Evolutionary conservation across 2,888 invertebrate species (phyloP), one percentile per base, ranked within the genome.

Genomic region (Phasia obesa): DNA sequence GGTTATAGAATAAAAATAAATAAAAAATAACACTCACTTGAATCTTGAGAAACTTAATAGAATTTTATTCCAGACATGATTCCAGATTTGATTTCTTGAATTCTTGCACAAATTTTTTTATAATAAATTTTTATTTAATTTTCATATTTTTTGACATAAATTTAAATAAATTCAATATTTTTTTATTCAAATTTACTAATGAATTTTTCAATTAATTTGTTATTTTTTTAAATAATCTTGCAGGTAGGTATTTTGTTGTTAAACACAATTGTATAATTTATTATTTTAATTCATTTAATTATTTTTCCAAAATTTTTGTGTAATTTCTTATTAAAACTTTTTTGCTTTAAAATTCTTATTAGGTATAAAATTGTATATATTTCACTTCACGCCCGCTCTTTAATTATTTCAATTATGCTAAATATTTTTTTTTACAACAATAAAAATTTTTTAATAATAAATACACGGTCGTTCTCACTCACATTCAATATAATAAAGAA

Each of bases 391-490:
- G n/a, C 7, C 2, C 53, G 19, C 57, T 55, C 3, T 64, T 70
- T 55, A 47, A 64, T 64, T 62, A 77, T 70, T 70, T 47, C 15
- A 65, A 55, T 57, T 55, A 74, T n/a, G 27, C 19, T 55, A 57
- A 55, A n/a, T 42, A 19, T 19, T 60, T 19, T 51, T n/a, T 73
- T 73, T 42, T 53, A 42, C 21, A 73, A 53, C 15, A 42, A 64
- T 38, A 60, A 59, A n/a, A 13, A 31, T 67, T 69, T 59, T 38
- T 59, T 35, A n/a, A 62, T 44, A 55, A 47, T 35, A 64, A 65
- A 75, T 17, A 42, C 53, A 69, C 65, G 31, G 23, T 55, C 57
- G 47, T 25, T 74, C 53, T 64, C 51, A 53, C 62, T 74, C n/a
- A n/a, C n/a, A 64, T 62, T 62, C 17, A 74, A 53, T 42, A 47